A percentile compares a stretch with the other conserved stretches of the same genome.
These are phyloP conservation scores for Gadus chalcogrammus DNA, from an alignment of 2,113 vertebrate species.

Conservation along the genomic window DNA sequence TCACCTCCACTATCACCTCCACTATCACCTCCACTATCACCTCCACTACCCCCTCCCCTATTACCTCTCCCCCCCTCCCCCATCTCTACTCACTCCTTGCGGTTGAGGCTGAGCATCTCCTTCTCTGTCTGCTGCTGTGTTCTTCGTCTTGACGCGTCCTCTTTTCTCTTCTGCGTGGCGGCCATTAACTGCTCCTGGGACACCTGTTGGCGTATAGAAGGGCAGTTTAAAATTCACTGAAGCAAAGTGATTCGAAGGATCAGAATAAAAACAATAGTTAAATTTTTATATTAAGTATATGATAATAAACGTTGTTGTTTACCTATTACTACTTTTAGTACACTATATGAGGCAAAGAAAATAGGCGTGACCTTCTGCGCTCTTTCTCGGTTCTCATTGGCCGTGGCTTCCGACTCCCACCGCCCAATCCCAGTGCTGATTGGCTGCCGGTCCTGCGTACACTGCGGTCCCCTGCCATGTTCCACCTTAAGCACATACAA, in stretches of 20 bases:
- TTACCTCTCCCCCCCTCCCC: no score
- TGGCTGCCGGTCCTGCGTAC: conserved; percentile 53
- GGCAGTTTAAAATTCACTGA: background rate
- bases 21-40: no score
- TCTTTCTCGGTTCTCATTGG: conserved; percentile 43
- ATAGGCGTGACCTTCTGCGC: conserved; percentile 52
- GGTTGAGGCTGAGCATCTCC: conserved; percentile 68
- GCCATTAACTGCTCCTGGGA: conserved; percentile 65
- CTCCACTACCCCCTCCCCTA: background rate
- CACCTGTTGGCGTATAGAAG: conserved; percentile 26
- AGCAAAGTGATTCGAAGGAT: no score
- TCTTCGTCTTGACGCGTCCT: conserved; percentile 54
- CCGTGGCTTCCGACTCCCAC: conserved; percentile 39
- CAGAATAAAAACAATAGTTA: no score
- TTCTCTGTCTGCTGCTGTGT: conserved; percentile 65
- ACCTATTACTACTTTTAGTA: background rate
- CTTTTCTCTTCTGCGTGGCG: conserved; percentile 53
- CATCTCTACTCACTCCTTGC: conserved; percentile 64
- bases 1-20: no score
- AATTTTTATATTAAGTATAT: no score
- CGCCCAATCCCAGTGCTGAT: conserved; percentile 56
- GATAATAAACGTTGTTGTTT: background rate
- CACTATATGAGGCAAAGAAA: background rate
- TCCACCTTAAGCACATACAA: conserved; percentile 56
- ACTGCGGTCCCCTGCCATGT: conserved; percentile 42